Base-by-base conservation (phyloP, 2,797 vertebrate species). In the Eulemur coronatus region DNA sequence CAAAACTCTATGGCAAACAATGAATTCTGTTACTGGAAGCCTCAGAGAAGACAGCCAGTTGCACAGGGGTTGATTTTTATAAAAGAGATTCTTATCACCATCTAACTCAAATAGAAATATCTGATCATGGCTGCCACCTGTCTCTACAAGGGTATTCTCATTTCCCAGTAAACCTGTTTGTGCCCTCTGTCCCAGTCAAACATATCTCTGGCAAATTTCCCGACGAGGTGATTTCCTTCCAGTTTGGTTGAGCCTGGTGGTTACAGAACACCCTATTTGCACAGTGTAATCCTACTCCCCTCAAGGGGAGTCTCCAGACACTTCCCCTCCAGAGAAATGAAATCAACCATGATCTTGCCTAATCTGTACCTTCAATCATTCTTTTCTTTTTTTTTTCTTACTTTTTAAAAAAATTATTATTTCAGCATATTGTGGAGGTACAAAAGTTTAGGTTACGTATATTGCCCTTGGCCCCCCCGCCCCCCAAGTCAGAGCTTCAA, bases 171-270 rank as follows among this genome's bases (percentile, higher is more conserved):
- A 84, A 81, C 48, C 55, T 90, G 18, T 93, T 79, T 75, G 30
- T 84, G 26, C 35, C 70, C 69, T 94, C 43, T 93, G 79, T 87
- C 80, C 3, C 5, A 82, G 50, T 78, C 87, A 93, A 59, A 94
- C 14, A 46, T 59, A 50, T 35, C 28, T 24, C 43, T 89, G 69
- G 72, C 41, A n/a, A 88, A 67, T 79, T 92, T 94, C 35, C 84
- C n/a, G 55, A 73, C 28, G 70, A 96, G 43, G 76, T 85, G 55
- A 95, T 94, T 96, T 95, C 91, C 87, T 96, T 55, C 80, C 59
- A 43, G 76, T 52, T 65, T 70, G 82, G 48, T 38, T 84, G 61
- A 84, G 41, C 38, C 65, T 65, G 30, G 43, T 59, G 59, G 55
- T 59, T 92, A 80, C 9, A 84, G 91, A 89, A 73, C 26, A 70